phyloP scores from a whole-genome alignment of 2,113 vertebrate genomes.

The Plecturocebus donacophilus region DNA sequence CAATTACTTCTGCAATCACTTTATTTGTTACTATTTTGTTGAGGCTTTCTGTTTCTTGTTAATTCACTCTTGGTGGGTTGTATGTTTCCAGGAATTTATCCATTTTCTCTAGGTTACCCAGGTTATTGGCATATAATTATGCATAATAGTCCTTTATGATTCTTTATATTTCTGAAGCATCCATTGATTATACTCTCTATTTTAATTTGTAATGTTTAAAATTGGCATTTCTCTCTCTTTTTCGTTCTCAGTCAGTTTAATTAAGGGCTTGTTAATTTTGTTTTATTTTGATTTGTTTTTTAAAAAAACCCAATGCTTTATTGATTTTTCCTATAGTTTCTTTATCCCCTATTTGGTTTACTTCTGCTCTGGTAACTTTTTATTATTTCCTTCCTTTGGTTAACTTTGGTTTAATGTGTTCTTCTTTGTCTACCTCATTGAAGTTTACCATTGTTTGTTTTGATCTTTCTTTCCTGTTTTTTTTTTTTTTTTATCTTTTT shows the following conservation, averaged over 20 bases:
- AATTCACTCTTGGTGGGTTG: background rate
- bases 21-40: background rate
- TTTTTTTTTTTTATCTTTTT: too few species aligned
- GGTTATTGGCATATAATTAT: background rate
- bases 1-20: background rate
- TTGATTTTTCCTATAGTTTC: background rate
- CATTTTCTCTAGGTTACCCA: background rate
- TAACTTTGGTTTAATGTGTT: background rate
- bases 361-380: background rate
- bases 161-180: background rate
- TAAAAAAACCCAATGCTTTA: background rate
- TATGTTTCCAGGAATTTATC: background rate
- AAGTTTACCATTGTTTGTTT: background rate
- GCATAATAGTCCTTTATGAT: background rate
- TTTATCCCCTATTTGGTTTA: background rate
- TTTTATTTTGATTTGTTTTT: background rate
- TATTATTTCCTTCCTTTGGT: background rate
- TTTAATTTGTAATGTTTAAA: background rate
- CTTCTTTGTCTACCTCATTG: background rate
- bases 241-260: background rate
- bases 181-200: background rate
- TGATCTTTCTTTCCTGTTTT: accelerated
- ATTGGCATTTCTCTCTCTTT: background rate
- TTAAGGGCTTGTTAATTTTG: background rate
- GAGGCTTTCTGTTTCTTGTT: background rate